These are phyloP conservation scores for Silurus meridionalis DNA, from an alignment of 2,113 vertebrate genomes.

Conservation along the genomic window DNA sequence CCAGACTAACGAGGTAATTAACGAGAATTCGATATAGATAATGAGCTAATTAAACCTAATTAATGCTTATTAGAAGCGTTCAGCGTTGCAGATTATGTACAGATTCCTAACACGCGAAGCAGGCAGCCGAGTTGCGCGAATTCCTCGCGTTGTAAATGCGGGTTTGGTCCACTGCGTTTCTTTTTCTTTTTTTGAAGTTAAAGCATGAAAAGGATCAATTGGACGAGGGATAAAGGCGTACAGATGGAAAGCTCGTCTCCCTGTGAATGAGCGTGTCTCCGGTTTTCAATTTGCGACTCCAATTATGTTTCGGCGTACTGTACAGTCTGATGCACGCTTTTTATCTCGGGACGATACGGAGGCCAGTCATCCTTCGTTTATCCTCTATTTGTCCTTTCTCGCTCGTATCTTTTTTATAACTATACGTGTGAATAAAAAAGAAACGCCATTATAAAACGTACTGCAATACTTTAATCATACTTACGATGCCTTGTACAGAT, in stretches of 20 bases:
- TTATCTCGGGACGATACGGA: background rate
- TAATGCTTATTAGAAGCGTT: too few species aligned
- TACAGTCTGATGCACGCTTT: background rate
- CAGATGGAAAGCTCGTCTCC: background rate
- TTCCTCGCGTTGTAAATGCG: background rate
- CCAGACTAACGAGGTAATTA: background rate
- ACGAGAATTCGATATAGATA: background rate
- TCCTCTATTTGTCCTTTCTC: slow-evolving; percentile 7
- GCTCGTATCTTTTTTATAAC: background rate
- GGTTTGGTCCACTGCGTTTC: too few species aligned
- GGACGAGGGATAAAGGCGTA: background rate
- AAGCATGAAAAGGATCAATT: slow-evolving; percentile 15
- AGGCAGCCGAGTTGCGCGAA: background rate
- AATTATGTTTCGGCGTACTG: background rate
- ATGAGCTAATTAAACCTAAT: background rate
- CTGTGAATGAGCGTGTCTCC: background rate
- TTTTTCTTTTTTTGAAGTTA: background rate
- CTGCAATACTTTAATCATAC: background rate
- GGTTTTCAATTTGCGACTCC: slow-evolving; percentile 24
- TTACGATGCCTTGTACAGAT: too few species aligned
- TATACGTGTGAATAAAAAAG: background rate
- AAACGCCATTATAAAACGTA: background rate
- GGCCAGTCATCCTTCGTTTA: background rate
- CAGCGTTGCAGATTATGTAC: background rate
- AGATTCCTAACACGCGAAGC: background rate